Base-by-base conservation (phyloP, 2,797 vertebrate species). In the Micrastur ruficollis region DNA sequence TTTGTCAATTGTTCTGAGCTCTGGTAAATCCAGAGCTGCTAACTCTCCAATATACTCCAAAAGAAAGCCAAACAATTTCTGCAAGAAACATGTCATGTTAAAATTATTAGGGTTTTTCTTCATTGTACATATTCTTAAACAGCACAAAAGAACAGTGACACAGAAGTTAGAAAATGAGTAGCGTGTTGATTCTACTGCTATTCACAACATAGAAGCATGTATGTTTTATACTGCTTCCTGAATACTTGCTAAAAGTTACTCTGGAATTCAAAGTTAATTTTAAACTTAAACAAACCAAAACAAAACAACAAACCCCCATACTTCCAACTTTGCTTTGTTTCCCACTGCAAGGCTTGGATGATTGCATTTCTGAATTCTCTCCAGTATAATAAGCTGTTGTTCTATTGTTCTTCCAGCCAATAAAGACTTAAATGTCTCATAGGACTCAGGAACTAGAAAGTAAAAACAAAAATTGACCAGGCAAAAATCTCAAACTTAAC, bases 21-120 rank as follows among this genome's bases (percentile, higher is more conserved):
- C 98, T 42, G 99, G 98, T 3, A 98, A 97, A 68, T 97, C 98
- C 32, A 97, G 93, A 62, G 92, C 92, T 80, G 99, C 98, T 96
- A 99, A 80, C 38, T 99, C 98, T n/a, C 98, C 99, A 9, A 99
- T 31, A 81, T 99, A 99, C 75, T 99, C 99, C 98, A 99, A 83
- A 79, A 99, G 98, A 73, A 99, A 99, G 53, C 98, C 98, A 56
- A 99, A 98, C 11, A 99, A 95, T 97, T 99, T 99, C 99, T 99
- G 97, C n/a, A 95, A 96, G 56, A 95, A 94, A 21, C 36, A 90
- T 1, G 31, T 1, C 7, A 76, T 5, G 11, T 86, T 81, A 79
- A 52, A 74, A 67, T 47, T 36, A 68, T 17, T 53, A 38, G 15
- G 15, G 2, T 16, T 56, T 85, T 67, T 52, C 34, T 80, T 70